Evolutionary conservation across 2,888 invertebrate genomes (phyloP), one percentile per base, ranked within the genome.

Genomic region (Eupeodes latifasciatus): DNA sequence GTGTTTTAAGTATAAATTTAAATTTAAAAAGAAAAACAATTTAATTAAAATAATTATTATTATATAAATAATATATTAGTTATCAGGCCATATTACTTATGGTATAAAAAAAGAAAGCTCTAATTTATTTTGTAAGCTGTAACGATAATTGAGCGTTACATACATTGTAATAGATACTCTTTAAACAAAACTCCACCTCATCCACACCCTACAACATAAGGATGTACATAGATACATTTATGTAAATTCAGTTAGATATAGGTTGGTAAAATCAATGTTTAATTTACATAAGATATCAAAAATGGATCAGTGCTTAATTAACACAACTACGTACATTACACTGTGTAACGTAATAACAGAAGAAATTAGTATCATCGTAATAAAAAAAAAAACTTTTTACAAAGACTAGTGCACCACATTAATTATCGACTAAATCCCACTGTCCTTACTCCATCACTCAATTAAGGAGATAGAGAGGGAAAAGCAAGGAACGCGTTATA

Each of bases 391-490:
- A 11, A 51, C 12, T 47, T 1, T n/a, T 36, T 55, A 84, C 74
- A 84, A 81, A 77, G 72, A 74, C 69, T 57, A 59, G 47, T 59
- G n/a, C 59, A 40, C 47, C 57, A 36, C 67, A 85, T 78, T 84
- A 84, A 88, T 88, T 88, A 88, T 66, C 78, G 71, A 84, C 78
- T 88, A 84, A 84, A 88, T 88, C 78, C 61, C 64, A 64, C 62
- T 66, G 69, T 85, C 67, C 69, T 34, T 59, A 49, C 49, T 78
- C 69, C 75, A 81, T 88, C 74, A 74, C 71, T 81, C 64, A 87
- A 62, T 71, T 12, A 62, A 44, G 53, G 72, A 49, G 2, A 40
- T 0, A 19, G 10, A 10, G 40, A 16, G 0, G 44, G 44, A 44
- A 44, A 64, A 6, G 3, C 40, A 7, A 55, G 19, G 12, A 5